Percentiles rank a stretch among this genome's conserved stretches.
Evolutionary conservation across 2,888 invertebrate genomes (phyloP).

Genomic region (Ceriagrion tenellum): DNA sequence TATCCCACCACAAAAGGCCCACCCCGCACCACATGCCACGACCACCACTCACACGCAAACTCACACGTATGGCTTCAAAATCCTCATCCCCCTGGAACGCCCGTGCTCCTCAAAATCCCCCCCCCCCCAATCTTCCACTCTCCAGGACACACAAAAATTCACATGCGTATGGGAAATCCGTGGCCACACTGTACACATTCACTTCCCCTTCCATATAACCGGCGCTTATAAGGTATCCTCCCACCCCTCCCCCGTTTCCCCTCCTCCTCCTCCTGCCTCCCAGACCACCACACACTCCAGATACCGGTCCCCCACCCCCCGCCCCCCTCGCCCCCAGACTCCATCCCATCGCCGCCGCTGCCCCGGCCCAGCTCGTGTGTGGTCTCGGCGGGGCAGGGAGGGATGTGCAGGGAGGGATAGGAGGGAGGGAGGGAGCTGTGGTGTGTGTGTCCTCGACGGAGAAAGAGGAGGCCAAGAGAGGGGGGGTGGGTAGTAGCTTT

Average conservation of each 20-base stretch:
- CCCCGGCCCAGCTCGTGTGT: constrained; percentile 55
- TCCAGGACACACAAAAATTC: not conserved
- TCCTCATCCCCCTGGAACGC: not conserved
- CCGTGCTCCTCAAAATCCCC: too few relatives aligned
- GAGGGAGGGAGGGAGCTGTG: not conserved
- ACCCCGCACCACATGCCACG: constrained; percentile 29
- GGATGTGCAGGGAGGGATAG: not conserved
- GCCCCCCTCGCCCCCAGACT: not conserved
- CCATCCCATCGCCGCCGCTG: not conserved
- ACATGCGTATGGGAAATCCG: not conserved
- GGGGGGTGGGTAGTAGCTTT: not conserved
- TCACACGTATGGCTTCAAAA: not conserved
- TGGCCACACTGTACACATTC: constrained; percentile 13
- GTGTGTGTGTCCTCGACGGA: not conserved
- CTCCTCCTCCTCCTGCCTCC: not conserved
- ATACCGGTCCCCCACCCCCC: not conserved
- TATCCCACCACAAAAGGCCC: constrained; percentile 29
- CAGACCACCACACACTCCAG: not conserved
- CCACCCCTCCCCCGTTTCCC: not conserved
- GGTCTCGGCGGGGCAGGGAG: not conserved
- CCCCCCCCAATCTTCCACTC: not conserved
- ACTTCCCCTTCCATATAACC: not conserved
- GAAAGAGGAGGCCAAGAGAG: not conserved
- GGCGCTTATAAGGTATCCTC: not conserved
- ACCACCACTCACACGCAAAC: not conserved